Evolutionary conservation across 1,140 invertebrate genomes (phyloP).

Genomic region (Orussus abietinus): DNA sequence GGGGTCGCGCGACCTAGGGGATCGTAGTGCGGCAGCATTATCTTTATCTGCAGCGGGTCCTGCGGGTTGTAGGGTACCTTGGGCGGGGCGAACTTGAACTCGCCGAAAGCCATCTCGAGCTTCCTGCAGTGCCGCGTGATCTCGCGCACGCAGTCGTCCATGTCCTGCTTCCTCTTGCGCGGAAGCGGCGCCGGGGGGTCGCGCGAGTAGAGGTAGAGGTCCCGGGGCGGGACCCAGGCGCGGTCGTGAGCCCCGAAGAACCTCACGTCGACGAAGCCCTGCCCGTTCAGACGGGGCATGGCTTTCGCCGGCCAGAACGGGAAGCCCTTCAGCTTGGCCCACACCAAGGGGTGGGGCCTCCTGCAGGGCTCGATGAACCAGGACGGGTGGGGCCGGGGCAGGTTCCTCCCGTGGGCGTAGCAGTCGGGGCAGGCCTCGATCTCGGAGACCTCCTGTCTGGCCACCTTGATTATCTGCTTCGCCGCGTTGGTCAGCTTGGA

Average conservation of each 20-base stretch:
- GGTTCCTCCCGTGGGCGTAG: slow-evolving; percentile 66
- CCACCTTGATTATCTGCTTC: slow-evolving; percentile 75
- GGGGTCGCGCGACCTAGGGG: too few relatives aligned
- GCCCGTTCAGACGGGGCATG: slow-evolving; percentile 67
- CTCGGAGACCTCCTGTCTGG: slow-evolving; percentile 81
- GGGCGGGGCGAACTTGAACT: slow-evolving; percentile 72
- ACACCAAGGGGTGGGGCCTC: slow-evolving; percentile 81
- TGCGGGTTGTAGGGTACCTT: slow-evolving; percentile 70
- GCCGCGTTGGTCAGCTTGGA: slow-evolving; percentile 74
- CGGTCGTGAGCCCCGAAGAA: slow-evolving; percentile 94
- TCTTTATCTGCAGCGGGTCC: slow-evolving; percentile 63
- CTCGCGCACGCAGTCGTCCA: slow-evolving; percentile 62
- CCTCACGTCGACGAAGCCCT: slow-evolving; percentile 78
- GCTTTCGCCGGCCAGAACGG: slow-evolving; percentile 95
- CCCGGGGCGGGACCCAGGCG: slow-evolving; percentile 81
- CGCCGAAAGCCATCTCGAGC: slow-evolving; percentile 59
- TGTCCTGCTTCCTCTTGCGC: slow-evolving; percentile 61
- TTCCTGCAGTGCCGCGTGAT: slow-evolving; percentile 45
- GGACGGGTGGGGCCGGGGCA: slow-evolving; percentile 72
- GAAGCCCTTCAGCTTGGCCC: slow-evolving; percentile 92
- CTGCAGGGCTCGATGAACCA: slow-evolving; percentile 92
- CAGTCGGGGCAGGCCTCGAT: slow-evolving; percentile 93
- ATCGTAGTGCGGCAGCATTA: slow-evolving; percentile 63
- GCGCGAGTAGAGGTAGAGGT: slow-evolving; percentile 79
- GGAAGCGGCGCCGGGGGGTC: slow-evolving; percentile 58